Percentiles rank a stretch among this genome's conserved stretches.
Conservation (phyloP, 2,113 vertebrate species). For the Muscicapa adusta region DNA sequence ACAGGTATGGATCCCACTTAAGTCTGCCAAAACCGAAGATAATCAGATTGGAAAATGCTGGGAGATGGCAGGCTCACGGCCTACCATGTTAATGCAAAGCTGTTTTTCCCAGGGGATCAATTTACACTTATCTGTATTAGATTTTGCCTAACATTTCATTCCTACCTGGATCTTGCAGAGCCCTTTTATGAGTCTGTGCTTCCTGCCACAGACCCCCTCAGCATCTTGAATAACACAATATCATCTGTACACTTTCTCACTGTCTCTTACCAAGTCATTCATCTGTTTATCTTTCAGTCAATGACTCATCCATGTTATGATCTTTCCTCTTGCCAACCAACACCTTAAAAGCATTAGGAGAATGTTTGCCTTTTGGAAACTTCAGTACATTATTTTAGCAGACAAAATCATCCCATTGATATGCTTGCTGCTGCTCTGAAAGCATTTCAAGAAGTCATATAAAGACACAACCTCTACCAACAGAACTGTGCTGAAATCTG, state of each 20-base stretch:
- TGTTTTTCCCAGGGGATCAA: not conserved
- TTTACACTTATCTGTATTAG: not conserved
- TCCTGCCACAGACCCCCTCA: not conserved
- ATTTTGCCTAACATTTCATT: not conserved
- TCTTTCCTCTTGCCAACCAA: not conserved
- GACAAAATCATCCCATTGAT: not conserved
- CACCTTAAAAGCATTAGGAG: not conserved
- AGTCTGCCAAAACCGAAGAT: not conserved
- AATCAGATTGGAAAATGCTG: not conserved
- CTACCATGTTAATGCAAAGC: not conserved
- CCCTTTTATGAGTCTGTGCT: not conserved
- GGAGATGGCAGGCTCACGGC: not conserved
- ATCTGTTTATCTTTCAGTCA: not conserved
- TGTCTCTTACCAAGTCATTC: not conserved
- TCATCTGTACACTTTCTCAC: not conserved
- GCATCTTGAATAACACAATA: not conserved
- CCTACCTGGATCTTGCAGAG: not conserved
- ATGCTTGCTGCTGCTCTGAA: not conserved
- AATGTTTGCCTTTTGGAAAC: not conserved
- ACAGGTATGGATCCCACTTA: not conserved
- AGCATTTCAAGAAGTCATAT: not conserved
- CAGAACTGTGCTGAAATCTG: not conserved
- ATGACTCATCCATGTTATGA: fast-evolving
- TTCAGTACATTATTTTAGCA: not conserved
- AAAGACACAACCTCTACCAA: not conserved